These are phyloP conservation scores for Trachops cirrhosus DNA, from an alignment of 2,797 vertebrate genomes.

Conservation along the genomic window DNA sequence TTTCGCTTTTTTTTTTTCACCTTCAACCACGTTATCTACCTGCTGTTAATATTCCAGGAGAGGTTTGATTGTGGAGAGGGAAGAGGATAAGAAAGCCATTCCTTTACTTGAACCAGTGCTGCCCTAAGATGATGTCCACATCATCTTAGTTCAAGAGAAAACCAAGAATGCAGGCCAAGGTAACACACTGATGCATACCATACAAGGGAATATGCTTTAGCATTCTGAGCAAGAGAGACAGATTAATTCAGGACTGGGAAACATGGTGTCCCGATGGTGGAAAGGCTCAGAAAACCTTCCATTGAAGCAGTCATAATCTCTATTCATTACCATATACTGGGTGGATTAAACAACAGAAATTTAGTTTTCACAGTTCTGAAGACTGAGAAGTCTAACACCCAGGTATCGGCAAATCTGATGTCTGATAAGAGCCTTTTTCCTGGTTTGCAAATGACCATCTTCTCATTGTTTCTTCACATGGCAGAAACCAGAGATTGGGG, in stretches of 20 bases:
- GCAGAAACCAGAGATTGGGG: background rate
- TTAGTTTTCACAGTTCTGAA: background rate
- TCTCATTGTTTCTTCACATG: background rate
- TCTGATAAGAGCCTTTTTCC: background rate
- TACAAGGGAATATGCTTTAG: background rate
- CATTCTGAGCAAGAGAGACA: background rate
- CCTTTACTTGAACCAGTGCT: background rate
- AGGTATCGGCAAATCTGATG: background rate
- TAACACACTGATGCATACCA: background rate
- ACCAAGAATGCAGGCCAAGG: background rate
- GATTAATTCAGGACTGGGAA: background rate
- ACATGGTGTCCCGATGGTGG: background rate
- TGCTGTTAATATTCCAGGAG: background rate
- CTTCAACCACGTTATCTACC: background rate
- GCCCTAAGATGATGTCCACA: background rate
- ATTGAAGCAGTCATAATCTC: background rate
- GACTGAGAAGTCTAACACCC: background rate
- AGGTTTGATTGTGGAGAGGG: background rate
- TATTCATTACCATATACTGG: background rate
- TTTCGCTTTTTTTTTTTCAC: background rate
- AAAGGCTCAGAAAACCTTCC: background rate
- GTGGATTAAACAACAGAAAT: background rate
- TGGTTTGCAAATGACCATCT: background rate
- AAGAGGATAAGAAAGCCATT: background rate
- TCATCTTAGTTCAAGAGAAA: background rate